phyloP scores from a whole-genome alignment of 2,113 vertebrate genomes.

The Ptilonorhynchus violaceus region DNA sequence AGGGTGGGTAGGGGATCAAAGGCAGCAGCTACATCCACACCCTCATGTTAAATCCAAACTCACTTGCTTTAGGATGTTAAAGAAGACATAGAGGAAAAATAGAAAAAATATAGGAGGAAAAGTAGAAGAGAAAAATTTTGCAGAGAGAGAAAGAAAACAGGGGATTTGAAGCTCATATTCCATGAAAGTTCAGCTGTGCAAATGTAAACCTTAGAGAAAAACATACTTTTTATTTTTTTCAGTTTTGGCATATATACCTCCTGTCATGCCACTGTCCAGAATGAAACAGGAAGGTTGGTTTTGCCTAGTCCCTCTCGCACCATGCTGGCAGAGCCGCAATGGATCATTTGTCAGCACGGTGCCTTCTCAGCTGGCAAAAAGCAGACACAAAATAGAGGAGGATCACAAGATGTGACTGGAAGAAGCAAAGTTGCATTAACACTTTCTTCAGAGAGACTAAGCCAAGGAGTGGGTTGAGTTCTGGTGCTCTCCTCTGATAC shows the following conservation, averaged over 20 bases:
- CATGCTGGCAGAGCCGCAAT: not conserved
- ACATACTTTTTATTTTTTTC: not conserved
- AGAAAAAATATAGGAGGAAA: not conserved
- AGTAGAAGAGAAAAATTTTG: not conserved
- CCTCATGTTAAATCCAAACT: not conserved
- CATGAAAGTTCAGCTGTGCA: not conserved
- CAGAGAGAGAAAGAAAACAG: not conserved
- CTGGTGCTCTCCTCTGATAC: constrained; percentile 13
- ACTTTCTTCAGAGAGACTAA: not conserved
- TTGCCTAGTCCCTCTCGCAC: not conserved
- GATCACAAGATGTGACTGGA: not conserved
- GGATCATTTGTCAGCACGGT: not conserved
- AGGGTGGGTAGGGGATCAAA: constrained; percentile 34
- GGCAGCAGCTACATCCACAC: not conserved
- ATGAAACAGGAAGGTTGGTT: not conserved
- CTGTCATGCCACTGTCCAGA: not conserved
- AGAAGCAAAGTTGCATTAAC: not conserved
- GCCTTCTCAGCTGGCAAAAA: not conserved
- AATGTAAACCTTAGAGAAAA: not conserved
- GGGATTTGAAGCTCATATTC: not conserved
- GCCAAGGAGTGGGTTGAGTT: not conserved
- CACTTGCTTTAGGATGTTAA: not conserved
- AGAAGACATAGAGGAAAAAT: not conserved
- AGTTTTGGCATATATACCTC: not conserved
- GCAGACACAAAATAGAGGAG: not conserved